phyloP scores from a whole-genome alignment of 1,140 invertebrate genomes.

The Drosophila athabasca region DNA sequence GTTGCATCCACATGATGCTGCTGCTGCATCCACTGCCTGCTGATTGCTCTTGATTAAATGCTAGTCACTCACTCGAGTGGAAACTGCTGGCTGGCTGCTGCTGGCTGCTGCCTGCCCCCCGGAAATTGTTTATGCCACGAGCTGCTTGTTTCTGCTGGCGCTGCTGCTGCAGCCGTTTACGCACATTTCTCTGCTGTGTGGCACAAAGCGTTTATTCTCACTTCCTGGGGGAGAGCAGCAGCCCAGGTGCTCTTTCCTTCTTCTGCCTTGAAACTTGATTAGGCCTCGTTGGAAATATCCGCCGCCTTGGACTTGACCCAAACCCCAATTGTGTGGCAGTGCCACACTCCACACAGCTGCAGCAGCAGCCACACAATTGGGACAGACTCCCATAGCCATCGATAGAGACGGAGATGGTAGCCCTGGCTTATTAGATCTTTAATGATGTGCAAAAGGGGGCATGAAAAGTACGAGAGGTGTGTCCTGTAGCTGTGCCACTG shows the following conservation, averaged over 20 bases:
- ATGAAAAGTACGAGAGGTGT: conserved; percentile 15
- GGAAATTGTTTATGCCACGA: conserved; percentile 76
- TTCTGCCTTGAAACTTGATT: conserved; percentile 51
- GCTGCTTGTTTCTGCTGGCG: conserved; percentile 39
- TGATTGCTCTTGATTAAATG: conserved; percentile 78
- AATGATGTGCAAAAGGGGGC: conserved; percentile 5
- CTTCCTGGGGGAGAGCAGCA: conserved; percentile 32
- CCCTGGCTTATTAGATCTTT: conserved; percentile 61
- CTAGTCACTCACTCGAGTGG: conserved; percentile 74
- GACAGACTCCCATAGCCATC: neutral
- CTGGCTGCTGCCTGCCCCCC: conserved; percentile 40
- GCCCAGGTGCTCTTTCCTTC: conserved; percentile 42
- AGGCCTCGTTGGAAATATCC: conserved; percentile 33
- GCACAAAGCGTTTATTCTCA: conserved; percentile 29
- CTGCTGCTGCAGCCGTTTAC: conserved; percentile 29
- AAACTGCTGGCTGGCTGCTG: conserved; percentile 44
- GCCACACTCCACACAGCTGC: conserved; percentile 30
- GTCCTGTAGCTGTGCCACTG: too few species aligned
- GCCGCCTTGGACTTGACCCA: conserved; percentile 14
- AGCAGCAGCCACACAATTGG: conserved; percentile 2
- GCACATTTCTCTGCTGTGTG: conserved; percentile 46
- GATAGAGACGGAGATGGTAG: conserved; percentile 6
- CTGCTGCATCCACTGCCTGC: conserved; percentile 37
- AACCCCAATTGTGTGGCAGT: conserved; percentile 25
- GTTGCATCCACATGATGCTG: conserved; percentile 10